These are phyloP conservation scores for Epinephelus coioides DNA, from an alignment of 2,797 vertebrate genomes.

Conservation along the genomic window DNA sequence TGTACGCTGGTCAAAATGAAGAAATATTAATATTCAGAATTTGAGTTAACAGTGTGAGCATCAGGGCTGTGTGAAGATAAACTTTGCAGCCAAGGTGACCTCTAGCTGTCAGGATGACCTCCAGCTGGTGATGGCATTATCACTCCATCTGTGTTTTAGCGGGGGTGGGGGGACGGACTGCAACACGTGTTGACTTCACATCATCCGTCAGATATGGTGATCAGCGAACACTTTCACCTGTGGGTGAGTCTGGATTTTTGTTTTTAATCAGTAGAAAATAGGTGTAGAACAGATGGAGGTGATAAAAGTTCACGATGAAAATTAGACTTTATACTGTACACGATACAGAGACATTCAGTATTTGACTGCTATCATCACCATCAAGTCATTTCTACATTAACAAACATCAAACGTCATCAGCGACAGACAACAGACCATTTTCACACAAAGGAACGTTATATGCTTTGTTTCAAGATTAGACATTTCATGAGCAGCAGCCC, in stretches of 20 bases:
- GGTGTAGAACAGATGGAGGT: background rate
- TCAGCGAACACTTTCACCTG: conserved; percentile 5
- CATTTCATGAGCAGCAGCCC: conserved; percentile 9
- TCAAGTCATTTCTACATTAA: background rate
- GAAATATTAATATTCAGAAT: too few species aligned
- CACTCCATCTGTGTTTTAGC: conserved; percentile 10
- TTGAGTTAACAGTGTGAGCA: background rate
- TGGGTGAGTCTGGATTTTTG: conserved; percentile 1
- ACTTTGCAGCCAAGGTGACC: conserved; percentile 38
- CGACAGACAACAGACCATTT: background rate
- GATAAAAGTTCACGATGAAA: background rate
- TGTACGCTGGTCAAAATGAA: too few species aligned
- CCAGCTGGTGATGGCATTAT: conserved; percentile 26
- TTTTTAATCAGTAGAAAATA: conserved; percentile 1
- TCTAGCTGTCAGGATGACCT: conserved; percentile 21
- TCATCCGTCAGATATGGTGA: background rate
- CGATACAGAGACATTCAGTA: background rate
- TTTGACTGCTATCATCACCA: background rate
- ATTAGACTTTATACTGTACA: background rate
- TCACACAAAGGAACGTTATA: background rate
- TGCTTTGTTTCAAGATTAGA: conserved; percentile 1
- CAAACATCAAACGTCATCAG: background rate
- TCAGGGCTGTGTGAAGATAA: background rate
- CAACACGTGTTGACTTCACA: conserved; percentile 47
- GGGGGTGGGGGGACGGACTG: conserved; percentile 5